phyloP scores from a whole-genome alignment of 2,888 invertebrate species.

The Hemicrepidius hirtus region DNA sequence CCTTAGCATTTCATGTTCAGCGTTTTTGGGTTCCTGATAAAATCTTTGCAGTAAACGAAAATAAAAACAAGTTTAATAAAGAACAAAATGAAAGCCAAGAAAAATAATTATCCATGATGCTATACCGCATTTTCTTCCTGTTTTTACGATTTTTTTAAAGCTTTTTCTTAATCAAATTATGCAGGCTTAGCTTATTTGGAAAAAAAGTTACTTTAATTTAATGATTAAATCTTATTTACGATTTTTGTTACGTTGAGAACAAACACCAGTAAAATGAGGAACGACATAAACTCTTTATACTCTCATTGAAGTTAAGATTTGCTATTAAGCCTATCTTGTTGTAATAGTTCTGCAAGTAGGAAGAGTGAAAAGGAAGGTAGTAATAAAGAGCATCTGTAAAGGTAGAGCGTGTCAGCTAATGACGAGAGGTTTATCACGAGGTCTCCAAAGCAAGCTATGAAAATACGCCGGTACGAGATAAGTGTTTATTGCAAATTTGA shows the following conservation, averaged over 20 bases:
- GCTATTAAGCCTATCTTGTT: slow-evolving; percentile 30
- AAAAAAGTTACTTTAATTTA: background rate
- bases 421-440: slow-evolving; percentile 56
- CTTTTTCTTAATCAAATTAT: slow-evolving; percentile 6
- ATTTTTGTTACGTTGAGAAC: too few species aligned
- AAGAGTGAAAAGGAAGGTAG: slow-evolving; percentile 46
- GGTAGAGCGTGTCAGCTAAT: slow-evolving; percentile 55
- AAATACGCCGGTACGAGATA: slow-evolving; percentile 55
- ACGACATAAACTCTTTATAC: slow-evolving; percentile 19
- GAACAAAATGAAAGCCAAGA: background rate
- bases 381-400: slow-evolving; percentile 57
- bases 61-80: background rate
- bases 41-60: slow-evolving; percentile 27
- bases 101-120: background rate
- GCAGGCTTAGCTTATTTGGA: too few species aligned
- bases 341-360: slow-evolving; percentile 47
- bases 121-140: too few species aligned
- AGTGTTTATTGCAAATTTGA: slow-evolving; percentile 59
- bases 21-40: slow-evolving; percentile 27
- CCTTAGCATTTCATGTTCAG: slow-evolving; percentile 39
- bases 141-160: too few species aligned
- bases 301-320: slow-evolving; percentile 9
- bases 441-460: slow-evolving; percentile 51
- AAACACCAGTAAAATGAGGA: slow-evolving; percentile 4
- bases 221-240: slow-evolving; percentile 1